A percentile compares a stretch with the other conserved stretches of the same genome.
Conservation (phyloP, 2,797 vertebrate species). For the Coracias cyanogaster region DNA sequence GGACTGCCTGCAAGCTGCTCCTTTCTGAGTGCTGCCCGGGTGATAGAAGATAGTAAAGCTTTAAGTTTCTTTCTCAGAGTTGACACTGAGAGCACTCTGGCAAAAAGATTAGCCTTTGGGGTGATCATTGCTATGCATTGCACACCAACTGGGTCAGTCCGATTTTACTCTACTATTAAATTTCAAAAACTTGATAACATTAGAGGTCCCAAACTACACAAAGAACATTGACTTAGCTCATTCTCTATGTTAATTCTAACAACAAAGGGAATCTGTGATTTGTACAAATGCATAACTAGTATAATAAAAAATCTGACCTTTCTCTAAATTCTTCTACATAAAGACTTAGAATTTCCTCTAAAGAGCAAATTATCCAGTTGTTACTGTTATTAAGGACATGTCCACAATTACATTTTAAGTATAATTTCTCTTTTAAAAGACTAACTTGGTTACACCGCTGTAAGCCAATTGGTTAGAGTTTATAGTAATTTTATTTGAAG, state of each 20-base stretch:
- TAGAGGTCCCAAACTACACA: neutral
- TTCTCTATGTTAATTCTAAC: neutral
- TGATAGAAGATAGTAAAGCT: neutral
- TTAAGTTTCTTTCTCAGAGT: neutral
- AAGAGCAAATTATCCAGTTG: neutral
- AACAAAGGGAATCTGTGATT: neutral
- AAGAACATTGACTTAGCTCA: neutral
- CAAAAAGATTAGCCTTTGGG: neutral
- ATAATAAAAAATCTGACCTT: conserved; percentile 34
- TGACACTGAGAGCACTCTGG: neutral
- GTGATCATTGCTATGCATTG: neutral
- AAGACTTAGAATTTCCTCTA: neutral
- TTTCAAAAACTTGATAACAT: neutral
- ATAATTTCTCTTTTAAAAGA: conserved; percentile 20
- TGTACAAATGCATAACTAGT: neutral
- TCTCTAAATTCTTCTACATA: neutral
- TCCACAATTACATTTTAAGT: neutral
- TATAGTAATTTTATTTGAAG: neutral
- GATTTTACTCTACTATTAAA: neutral
- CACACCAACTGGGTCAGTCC: neutral
- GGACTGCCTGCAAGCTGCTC: neutral
- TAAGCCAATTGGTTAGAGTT: neutral
- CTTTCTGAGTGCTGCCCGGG: neutral
- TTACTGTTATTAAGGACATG: neutral
- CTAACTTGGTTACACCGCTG: neutral